Base-by-base conservation (phyloP, 2,113 vertebrate genomes). In the Donacobius atricapilla region DNA sequence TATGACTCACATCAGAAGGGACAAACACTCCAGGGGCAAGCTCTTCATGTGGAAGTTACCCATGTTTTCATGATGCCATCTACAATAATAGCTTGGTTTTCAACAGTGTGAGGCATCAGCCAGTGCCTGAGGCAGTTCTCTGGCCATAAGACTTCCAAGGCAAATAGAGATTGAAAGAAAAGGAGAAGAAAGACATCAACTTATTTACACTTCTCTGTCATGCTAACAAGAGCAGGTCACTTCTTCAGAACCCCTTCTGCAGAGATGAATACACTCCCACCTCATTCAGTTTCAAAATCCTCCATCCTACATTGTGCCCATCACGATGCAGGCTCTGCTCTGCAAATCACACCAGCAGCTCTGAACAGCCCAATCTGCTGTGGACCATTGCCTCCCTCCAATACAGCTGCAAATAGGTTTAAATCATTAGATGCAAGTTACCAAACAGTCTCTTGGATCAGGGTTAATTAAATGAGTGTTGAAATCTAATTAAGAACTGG, bases 401-500 rank as follows among this genome's bases (percentile, higher is more conserved):
- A 44, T 24, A 81, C 72, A 73, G 79, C 90, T 95, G 86, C 90
- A 95, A 94, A 96, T 93, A 91, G 84, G 68, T 86, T 87, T 92
- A 96, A 93, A 94, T 94, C 90, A 95, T 98, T 94, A 94, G 84
- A 97, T 93, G 89, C 89, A 94, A 88, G 92, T 96, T 97, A 95
- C 93, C 92, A 93, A 96, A 96, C 69, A 96, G 90, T 88, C 72
- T 95, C 92, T 95, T 85, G 71, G 95, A 96, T 97, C 96, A 96
- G 95, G 91, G 97, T 97, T 98, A 98, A 98, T 98, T 97, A 98
- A 97, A 96, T 95, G 94, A 97, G 89, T 96, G 95, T 92, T 92
- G 96, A 97, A 95, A 96, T 97, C 96, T 97, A 97, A 98, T 98
- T 97, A 98, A 96, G 95, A 94, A 95, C 91, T 86, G 78, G 94